Evolutionary conservation across 2,113 vertebrate genomes (phyloP), one percentile per base, ranked within the genome.

Genomic region (Numenius arquata): DNA sequence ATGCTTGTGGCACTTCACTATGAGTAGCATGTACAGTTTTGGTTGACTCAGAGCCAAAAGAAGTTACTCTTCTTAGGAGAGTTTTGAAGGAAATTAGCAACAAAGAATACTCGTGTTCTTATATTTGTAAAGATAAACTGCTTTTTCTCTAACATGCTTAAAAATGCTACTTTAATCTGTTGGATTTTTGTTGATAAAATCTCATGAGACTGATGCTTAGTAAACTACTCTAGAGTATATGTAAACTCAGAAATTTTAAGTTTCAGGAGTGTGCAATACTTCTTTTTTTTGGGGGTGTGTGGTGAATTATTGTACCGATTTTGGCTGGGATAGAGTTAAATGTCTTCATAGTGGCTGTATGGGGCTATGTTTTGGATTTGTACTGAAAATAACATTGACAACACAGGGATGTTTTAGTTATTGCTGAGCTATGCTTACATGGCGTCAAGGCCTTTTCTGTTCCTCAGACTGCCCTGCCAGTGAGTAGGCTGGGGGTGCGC

Each of bases 231-330:
- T 30, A 63, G 10, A 53, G 6, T 23, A 53, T 16, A 25, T 15
- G 12, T 56, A 85, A 82, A 85, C 11, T 85, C 16, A 82, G 25
- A 84, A 80, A 53, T 74, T 47, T 73, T 53, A 50, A 52, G 6
- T 55, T 90, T 61, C 3, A 3, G 0, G 0, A n/a, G 5, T 15
- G 18, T 36, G 14, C 6, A 74, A 13, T 77, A 25, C 6, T 62
- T n/a, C 15, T 27, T 89, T 79, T 36, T 83, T 38, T 2, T 2
- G 4, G 0, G 9, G 6, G 19, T 3, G 8, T 3, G 8, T n/a
- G 11, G 7, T 50, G n/a, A 63, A 55, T 68, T 53, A 47, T 40
- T 76, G 8, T 55, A 11, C 32, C 34, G 7, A 5, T 55, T 92
- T 88, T 77, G 38, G 0, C 27, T n/a, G 13, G 20, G 6, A 29